These are phyloP conservation scores for Dione vanillae DNA, from an alignment of 2,888 invertebrate species.

Conservation along the genomic window DNA sequence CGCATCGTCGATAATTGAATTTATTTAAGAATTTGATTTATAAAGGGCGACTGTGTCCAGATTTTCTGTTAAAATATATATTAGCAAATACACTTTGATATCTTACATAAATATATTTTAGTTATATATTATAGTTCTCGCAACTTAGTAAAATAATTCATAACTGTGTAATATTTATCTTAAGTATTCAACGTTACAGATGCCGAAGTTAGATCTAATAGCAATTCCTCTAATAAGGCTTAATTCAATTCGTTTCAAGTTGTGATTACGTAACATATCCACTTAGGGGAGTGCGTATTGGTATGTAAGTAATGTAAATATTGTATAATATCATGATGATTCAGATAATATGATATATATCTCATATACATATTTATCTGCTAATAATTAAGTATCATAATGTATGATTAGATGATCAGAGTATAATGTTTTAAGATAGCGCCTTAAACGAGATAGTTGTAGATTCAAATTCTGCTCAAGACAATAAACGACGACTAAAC, in stretches of 20 bases:
- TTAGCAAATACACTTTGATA: too few species aligned
- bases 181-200: constrained; percentile 37
- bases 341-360: background rate
- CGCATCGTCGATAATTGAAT: too few species aligned
- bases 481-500: too few species aligned
- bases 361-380: background rate
- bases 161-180: too few species aligned
- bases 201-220: constrained; percentile 32
- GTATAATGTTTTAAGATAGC: too few species aligned
- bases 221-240: constrained; percentile 40
- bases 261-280: constrained; percentile 33
- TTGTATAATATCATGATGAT: background rate
- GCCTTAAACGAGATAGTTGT: too few species aligned
- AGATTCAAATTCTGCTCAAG: too few species aligned
- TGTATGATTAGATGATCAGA: too few species aligned
- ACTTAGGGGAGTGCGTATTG: constrained; percentile 16
- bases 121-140: background rate
- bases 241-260: constrained; percentile 40
- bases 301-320: constrained; percentile 28
- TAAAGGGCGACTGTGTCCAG: too few species aligned
- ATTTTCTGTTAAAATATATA: too few species aligned
- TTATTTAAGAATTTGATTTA: too few species aligned
- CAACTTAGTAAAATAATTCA: constrained; percentile 25
- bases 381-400: too few species aligned
- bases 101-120: background rate